phyloP scores from a whole-genome alignment of 2,888 invertebrate species.

The Hermaeophaga mercurialis region DNA sequence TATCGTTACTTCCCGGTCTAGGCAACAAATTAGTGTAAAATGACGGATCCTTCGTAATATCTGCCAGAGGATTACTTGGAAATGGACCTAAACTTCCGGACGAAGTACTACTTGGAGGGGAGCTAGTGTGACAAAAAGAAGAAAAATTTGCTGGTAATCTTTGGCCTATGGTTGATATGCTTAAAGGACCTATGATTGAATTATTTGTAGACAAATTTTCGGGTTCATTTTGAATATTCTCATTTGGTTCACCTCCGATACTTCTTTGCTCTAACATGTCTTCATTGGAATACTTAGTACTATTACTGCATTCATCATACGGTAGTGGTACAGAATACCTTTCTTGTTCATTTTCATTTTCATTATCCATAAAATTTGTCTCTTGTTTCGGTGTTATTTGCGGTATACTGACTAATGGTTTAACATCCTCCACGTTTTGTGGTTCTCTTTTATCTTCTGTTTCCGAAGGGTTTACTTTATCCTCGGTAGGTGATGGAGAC shows the following conservation, averaged over 20 bases:
- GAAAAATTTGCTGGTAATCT: slow-evolving; percentile 69
- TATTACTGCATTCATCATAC: slow-evolving; percentile 80
- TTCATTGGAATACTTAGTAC: slow-evolving; percentile 76
- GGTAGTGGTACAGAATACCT: slow-evolving; percentile 69
- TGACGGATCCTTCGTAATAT: slow-evolving; percentile 77
- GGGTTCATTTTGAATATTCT: slow-evolving; percentile 75
- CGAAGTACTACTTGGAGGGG: slow-evolving; percentile 70
- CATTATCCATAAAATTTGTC: slow-evolving; percentile 66
- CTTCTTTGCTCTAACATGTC: slow-evolving; percentile 64
- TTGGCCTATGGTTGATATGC: slow-evolving; percentile 68
- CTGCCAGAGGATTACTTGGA: slow-evolving; percentile 62
- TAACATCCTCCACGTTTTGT: slow-evolving; percentile 48
- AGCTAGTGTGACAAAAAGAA: slow-evolving; percentile 60
- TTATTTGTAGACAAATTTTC: slow-evolving; percentile 73
- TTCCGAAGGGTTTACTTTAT: slow-evolving; percentile 40
- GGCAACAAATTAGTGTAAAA: slow-evolving; percentile 81
- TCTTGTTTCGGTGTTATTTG: slow-evolving; percentile 70
- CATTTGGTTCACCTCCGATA: slow-evolving; percentile 62
- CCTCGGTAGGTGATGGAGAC: slow-evolving; percentile 58
- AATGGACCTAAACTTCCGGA: slow-evolving; percentile 64
- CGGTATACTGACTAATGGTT: slow-evolving; percentile 45
- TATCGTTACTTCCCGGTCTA: slow-evolving; percentile 87
- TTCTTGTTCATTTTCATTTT: slow-evolving; percentile 65
- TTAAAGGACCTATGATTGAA: slow-evolving; percentile 67
- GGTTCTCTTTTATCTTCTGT: slow-evolving; percentile 31